Evolutionary conservation across 2,888 invertebrate species (phyloP).

Genomic region (Drosophila suboccidentalis): DNA sequence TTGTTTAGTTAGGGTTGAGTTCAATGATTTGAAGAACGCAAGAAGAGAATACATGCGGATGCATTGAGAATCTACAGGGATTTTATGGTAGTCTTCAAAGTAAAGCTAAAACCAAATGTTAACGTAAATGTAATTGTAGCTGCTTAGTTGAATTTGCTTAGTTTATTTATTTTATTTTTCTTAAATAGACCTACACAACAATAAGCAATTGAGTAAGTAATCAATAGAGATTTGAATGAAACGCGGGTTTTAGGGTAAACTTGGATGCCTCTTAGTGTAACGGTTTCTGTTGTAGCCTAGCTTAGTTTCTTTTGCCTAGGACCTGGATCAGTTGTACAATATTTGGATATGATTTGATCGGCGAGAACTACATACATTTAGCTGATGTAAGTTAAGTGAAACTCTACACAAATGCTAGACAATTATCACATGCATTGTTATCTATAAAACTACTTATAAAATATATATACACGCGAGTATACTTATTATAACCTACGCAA

Average conservation of each 20-base stretch:
- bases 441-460: constrained; percentile 44
- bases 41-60: constrained; percentile 32
- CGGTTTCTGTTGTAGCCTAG: constrained; percentile 76
- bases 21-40: constrained; percentile 7
- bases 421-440: constrained; percentile 59
- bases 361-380: constrained; percentile 18
- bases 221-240: constrained; percentile 37
- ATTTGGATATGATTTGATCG: constrained; percentile 31
- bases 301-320: constrained; percentile 60
- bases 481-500: constrained; percentile 29
- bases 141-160: constrained; percentile 68
- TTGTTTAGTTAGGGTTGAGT: constrained; percentile 21
- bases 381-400: constrained; percentile 29
- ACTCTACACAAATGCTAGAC: constrained; percentile 54
- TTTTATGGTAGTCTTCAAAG: constrained; percentile 82
- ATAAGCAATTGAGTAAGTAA: constrained; percentile 70
- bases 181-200: constrained; percentile 40
- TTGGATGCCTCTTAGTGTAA: constrained; percentile 75
- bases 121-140: constrained; percentile 12
- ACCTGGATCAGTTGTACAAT: constrained; percentile 29
- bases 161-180: constrained; percentile 30
- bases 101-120: constrained; percentile 53
- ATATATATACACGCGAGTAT: constrained; percentile 27
- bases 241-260: constrained; percentile 68
- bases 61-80: constrained; percentile 83